Conservation (phyloP, 2,888 invertebrate genomes). For the Lochmaea crataegi region DNA sequence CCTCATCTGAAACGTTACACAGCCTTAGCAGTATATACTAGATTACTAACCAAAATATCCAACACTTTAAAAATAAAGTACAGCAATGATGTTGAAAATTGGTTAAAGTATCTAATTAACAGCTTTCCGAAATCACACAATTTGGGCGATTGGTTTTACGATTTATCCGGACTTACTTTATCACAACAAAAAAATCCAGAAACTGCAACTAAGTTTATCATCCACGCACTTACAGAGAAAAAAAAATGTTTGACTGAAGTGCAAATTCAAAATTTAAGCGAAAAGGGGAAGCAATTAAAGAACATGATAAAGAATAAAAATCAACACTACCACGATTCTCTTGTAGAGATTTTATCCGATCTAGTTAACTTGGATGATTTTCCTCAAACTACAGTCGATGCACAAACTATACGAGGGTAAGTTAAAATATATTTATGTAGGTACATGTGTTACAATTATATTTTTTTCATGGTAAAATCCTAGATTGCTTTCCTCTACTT, state of each 20-base stretch:
- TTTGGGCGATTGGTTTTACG: conserved; percentile 54
- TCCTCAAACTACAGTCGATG: conserved; percentile 47
- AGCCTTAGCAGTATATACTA: conserved; percentile 48
- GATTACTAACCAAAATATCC: conserved; percentile 46
- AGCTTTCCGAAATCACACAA: conserved; percentile 44
- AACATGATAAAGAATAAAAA: conserved; percentile 36
- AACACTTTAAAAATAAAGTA: conserved; percentile 44
- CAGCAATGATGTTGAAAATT: conserved; percentile 49
- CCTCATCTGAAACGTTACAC: conserved; percentile 54
- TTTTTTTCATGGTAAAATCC: too few species aligned
- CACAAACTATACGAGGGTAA: conserved; percentile 47
- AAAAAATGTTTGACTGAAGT: conserved; percentile 49
- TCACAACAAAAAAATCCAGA: background rate
- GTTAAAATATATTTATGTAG: conserved; percentile 23
- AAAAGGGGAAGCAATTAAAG: conserved; percentile 39
- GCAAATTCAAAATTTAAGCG: conserved; percentile 48
- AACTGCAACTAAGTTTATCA: background rate
- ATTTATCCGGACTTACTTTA: conserved; percentile 36
- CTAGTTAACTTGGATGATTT: conserved; percentile 42
- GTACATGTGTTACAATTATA: too few species aligned
- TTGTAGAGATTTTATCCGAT: conserved; percentile 42
- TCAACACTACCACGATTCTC: conserved; percentile 41
- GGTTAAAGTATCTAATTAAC: conserved; percentile 53
- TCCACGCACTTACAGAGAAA: conserved; percentile 37
- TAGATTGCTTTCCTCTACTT: too few species aligned